Evolutionary conservation across 2,888 invertebrate genomes (phyloP).

Genomic region (Parthenolecanium corni): DNA sequence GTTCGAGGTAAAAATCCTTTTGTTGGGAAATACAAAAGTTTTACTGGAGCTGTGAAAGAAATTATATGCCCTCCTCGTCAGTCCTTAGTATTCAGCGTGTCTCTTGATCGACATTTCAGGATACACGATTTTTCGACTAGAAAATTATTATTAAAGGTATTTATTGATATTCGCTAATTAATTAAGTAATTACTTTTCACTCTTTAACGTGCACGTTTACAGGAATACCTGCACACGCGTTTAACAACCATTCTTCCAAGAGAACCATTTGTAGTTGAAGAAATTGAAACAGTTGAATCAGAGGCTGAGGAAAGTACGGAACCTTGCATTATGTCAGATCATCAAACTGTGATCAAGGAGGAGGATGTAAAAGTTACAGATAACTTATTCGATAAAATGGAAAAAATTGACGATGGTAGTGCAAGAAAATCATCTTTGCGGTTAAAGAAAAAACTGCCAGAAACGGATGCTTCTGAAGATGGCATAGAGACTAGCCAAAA

Average conservation of each 20-base stretch:
- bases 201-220: too few relatives aligned
- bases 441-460: too few relatives aligned
- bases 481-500: too few relatives aligned
- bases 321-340: neutral
- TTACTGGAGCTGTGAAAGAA: constrained; percentile 68
- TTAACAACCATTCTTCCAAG: constrained; percentile 13
- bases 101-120: constrained; percentile 67
- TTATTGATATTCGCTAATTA: too few relatives aligned
- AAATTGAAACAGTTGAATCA: constrained; percentile 6
- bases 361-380: neutral
- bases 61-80: constrained; percentile 52
- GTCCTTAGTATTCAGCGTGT: constrained; percentile 56
- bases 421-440: too few relatives aligned
- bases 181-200: too few relatives aligned
- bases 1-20: constrained; percentile 53
- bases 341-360: neutral
- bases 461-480: too few relatives aligned
- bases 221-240: constrained; percentile 22
- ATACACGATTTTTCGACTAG: constrained; percentile 65
- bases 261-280: constrained; percentile 5
- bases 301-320: neutral
- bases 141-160: constrained; percentile 40
- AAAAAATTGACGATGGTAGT: neutral
- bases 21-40: constrained; percentile 71
- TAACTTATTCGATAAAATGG: neutral